Evolutionary conservation across 2,888 invertebrate genomes (phyloP).

Genomic region (Campoplex nolae): DNA sequence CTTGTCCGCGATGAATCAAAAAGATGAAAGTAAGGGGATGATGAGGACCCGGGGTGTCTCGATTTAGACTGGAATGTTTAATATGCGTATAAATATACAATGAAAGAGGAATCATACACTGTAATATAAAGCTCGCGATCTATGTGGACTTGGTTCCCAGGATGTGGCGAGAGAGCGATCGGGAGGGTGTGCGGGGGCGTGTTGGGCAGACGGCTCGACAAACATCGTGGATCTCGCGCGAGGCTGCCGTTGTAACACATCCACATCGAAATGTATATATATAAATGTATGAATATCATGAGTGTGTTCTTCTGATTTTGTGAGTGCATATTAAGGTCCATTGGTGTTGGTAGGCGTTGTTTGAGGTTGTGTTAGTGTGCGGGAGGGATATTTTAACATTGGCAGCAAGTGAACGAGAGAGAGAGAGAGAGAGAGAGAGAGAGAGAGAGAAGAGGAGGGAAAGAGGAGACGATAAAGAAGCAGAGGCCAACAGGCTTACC

Average conservation of each 20-base stretch:
- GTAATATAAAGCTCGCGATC: conserved; percentile 43
- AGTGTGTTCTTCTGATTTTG: conserved; percentile 44
- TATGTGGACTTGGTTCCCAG: conserved; percentile 54
- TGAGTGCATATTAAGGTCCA: conserved; percentile 25
- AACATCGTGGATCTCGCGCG: conserved; percentile 57
- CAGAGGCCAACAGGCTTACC: conserved; percentile 63
- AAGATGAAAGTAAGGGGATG: background rate
- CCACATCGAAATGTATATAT: conserved; percentile 1
- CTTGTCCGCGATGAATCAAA: background rate
- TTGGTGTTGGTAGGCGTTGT: conserved; percentile 40
- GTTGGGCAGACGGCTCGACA: conserved; percentile 66
- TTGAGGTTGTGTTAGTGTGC: conserved; percentile 11
- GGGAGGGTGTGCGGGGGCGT: conserved; percentile 55
- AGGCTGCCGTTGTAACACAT: conserved; percentile 31
- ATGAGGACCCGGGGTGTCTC: background rate
- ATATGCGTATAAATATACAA: background rate
- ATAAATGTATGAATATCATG: background rate
- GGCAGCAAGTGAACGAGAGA: conserved; percentile 43
- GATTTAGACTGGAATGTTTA: conserved; percentile 11
- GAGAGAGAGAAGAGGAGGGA: conserved; percentile 35
- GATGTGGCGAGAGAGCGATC: conserved; percentile 34
- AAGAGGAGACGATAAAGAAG: conserved; percentile 64
- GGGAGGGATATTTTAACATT: conserved; percentile 48
- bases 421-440: conserved; percentile 25
- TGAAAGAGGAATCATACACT: background rate